Evolutionary conservation across 1,140 invertebrate species (phyloP), one percentile per base, ranked within the genome.

Genomic region (Papilio glaucus): DNA sequence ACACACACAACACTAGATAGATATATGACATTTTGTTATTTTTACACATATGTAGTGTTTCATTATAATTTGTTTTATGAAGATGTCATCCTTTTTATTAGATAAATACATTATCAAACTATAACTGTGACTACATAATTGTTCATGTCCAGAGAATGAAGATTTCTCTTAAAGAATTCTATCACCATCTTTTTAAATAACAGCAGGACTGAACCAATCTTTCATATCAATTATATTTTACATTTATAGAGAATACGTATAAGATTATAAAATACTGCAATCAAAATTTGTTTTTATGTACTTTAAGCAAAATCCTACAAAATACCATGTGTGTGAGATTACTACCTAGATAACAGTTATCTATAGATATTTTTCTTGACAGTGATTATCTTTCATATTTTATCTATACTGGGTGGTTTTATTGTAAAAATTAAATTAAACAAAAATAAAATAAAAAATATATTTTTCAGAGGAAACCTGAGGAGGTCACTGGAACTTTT

Each of bases 401-500:
- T 37, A 62, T 62, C 60, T 37, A 62, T 8, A 7, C 26, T 49
- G 45, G 21, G 45, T 49, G 21, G 29, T 62, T 12, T 37, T 62
- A 29, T 33, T 37, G 15, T 15, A 18, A 62, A 62, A 4, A 13
- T 62, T 62, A n/a, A n/a, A 62, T n/a, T 62, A 1, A 5, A 13
- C 8, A 37, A 15, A 33, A 37, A 33, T 33, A n/a, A 37, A 5
- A 3, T 15, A 63, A 38, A 38, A 13, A 38, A 21, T 37, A 38
- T 38, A 87, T 82, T 79, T 95, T 95, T 80, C 89, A 98, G 97
- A 77, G 97, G 97, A 57, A 97, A 98, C 87, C 91, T 99, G 69
- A 93, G 95, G 65, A 94, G 96, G 83, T 98, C 98, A 7, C 95
- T 99, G 72, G 95, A 96, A 75, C 93, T 97, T 18, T 98, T 99